These are phyloP conservation scores for Busseola fusca DNA, from an alignment of 2,888 invertebrate species.

Conservation along the genomic window DNA sequence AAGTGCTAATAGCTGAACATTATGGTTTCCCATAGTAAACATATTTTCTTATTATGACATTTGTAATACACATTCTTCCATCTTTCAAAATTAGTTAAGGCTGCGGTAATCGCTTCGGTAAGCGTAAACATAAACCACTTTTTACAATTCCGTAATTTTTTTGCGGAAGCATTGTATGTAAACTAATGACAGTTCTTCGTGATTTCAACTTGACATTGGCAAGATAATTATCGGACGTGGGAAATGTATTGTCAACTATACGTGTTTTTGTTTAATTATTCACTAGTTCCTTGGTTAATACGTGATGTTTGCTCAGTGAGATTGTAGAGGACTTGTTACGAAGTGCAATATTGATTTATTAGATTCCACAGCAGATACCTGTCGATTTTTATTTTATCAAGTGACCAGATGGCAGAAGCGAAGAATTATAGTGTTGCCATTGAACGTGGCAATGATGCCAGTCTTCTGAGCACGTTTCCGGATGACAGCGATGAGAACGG, in stretches of 20 bases:
- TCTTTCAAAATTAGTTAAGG: slow-evolving; percentile 12
- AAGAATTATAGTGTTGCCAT: background rate
- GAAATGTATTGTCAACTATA: slow-evolving; percentile 49
- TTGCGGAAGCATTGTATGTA: slow-evolving; percentile 41
- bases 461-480: background rate
- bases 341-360: background rate
- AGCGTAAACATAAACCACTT: background rate
- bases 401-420: too few species aligned
- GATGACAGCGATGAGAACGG: background rate
- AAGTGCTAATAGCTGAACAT: background rate
- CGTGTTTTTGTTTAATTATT: slow-evolving; percentile 42
- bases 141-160: slow-evolving; percentile 15
- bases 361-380: background rate
- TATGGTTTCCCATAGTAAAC: background rate
- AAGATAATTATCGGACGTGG: slow-evolving; percentile 53
- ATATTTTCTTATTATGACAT: background rate
- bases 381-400: background rate
- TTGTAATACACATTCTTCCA: background rate
- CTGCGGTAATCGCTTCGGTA: background rate
- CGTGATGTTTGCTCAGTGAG: slow-evolving; percentile 35
- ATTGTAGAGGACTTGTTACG: slow-evolving; percentile 13
- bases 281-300: slow-evolving; percentile 33
- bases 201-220: slow-evolving; percentile 59
- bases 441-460: background rate
- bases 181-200: slow-evolving; percentile 32